Percentiles rank a stretch among this genome's conserved stretches.
These are phyloP conservation scores for Brachymystax lenok DNA, from an alignment of 2,797 vertebrate species.

Conservation along the genomic window DNA sequence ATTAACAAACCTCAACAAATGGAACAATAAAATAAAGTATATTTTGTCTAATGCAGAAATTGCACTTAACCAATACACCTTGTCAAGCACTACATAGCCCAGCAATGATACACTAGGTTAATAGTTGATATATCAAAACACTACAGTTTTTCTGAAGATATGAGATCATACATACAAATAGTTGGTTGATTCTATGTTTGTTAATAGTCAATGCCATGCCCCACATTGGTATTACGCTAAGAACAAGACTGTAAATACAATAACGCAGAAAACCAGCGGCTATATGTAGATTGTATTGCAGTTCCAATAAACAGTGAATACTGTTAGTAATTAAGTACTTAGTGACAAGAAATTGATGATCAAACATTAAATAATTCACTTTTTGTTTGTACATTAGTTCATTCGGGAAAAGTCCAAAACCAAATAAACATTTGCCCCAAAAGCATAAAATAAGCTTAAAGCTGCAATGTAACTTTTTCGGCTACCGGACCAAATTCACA, in stretches of 20 bases:
- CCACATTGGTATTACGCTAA: constrained; percentile 78
- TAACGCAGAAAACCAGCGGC: constrained; percentile 83
- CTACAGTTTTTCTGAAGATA: constrained; percentile 86
- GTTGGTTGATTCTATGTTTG: too few species aligned
- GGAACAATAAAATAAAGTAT: constrained; percentile 65
- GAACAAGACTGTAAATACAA: constrained; percentile 68
- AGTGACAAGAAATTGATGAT: constrained; percentile 89
- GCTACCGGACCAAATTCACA: too few species aligned
- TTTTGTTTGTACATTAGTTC: constrained; percentile 83
- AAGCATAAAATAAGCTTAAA: constrained; percentile 54
- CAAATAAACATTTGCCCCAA: constrained; percentile 78
- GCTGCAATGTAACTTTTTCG: not conserved
- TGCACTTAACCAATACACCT: constrained; percentile 82
- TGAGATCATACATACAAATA: too few species aligned
- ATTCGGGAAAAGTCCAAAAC: constrained; percentile 72
- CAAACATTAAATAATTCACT: constrained; percentile 85
- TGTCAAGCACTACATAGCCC: constrained; percentile 91
- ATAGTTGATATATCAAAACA: constrained; percentile 84
- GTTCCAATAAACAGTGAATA: constrained; percentile 93
- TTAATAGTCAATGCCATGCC: constrained; percentile 84
- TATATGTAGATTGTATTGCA: constrained; percentile 89
- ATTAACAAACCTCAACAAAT: constrained; percentile 83
- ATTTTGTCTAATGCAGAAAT: constrained; percentile 81
- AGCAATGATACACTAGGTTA: constrained; percentile 73
- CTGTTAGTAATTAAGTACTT: constrained; percentile 85